These are phyloP conservation scores for Gallinago undulata DNA, from an alignment of 2,113 vertebrate genomes.

Conservation along the genomic window DNA sequence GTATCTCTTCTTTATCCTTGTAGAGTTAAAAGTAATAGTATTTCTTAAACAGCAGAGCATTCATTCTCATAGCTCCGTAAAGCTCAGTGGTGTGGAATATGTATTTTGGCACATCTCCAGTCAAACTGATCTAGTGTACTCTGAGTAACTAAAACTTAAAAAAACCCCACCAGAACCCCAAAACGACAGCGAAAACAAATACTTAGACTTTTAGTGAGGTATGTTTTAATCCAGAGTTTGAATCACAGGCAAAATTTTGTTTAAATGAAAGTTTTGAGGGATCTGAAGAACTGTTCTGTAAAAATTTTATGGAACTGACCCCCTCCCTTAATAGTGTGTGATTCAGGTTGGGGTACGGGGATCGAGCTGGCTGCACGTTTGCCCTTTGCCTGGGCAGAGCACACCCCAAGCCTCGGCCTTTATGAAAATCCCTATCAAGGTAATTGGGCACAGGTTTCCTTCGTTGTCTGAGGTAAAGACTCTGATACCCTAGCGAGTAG, in stretches of 20 bases:
- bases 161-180: background rate
- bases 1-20: background rate
- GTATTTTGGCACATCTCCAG: background rate
- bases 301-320: background rate
- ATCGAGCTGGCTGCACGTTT: background rate
- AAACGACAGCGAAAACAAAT: background rate
- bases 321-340: background rate
- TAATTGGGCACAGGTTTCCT: background rate
- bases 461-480: background rate
- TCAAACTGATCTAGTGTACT: background rate
- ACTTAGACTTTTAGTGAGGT: background rate
- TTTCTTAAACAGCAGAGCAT: background rate
- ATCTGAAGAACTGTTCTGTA: background rate
- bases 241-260: background rate
- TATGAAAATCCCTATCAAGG: background rate
- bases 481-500: accelerated
- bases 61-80: background rate
- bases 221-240: background rate
- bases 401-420: background rate
- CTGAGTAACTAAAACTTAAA: background rate
- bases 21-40: background rate
- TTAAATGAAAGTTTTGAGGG: background rate
- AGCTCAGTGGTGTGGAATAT: background rate
- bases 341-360: background rate
- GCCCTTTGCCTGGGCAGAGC: background rate